phyloP scores from a whole-genome alignment of 2,888 invertebrate genomes.

The Psococerastis gibbosa region DNA sequence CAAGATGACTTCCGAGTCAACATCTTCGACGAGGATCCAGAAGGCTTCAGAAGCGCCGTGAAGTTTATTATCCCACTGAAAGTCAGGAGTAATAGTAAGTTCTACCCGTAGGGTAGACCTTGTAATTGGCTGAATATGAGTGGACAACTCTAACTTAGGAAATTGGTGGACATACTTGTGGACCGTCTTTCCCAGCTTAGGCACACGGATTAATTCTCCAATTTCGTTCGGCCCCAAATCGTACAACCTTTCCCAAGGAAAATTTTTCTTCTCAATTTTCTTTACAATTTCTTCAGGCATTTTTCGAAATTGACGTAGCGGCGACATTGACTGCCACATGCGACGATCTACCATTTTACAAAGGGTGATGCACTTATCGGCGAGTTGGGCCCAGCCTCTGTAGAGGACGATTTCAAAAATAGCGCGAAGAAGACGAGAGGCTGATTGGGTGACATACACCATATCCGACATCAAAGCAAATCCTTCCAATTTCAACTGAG shows the following conservation, averaged over 20 bases:
- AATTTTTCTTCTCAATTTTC: slow-evolving; percentile 94
- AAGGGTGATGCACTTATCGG: slow-evolving; percentile 84
- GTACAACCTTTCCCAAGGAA: slow-evolving; percentile 80
- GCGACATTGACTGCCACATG: slow-evolving; percentile 99
- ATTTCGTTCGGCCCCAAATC: slow-evolving; percentile 95
- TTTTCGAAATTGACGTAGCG: slow-evolving; percentile 88
- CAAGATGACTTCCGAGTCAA: slow-evolving; percentile 73
- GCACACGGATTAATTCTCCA: slow-evolving; percentile 79
- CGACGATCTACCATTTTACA: slow-evolving; percentile 98
- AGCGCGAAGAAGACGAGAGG: slow-evolving; percentile 82
- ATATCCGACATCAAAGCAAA: slow-evolving; percentile 98
- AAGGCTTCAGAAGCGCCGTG: slow-evolving; percentile 60
- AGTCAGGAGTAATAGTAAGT: slow-evolving; percentile 93
- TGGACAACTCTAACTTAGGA: slow-evolving; percentile 87
- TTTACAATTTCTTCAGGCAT: slow-evolving; percentile 94
- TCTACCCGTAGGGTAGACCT: slow-evolving; percentile 80
- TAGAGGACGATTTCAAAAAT: slow-evolving; percentile 82
- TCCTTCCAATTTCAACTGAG: slow-evolving; percentile 92
- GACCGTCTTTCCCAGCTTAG: slow-evolving; percentile 85
- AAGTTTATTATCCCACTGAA: slow-evolving; percentile 96
- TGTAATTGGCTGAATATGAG: slow-evolving; percentile 96
- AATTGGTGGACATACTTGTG: slow-evolving; percentile 94
- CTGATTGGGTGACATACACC: slow-evolving; percentile 98
- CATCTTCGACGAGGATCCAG: slow-evolving; percentile 76
- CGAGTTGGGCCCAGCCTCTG: slow-evolving; percentile 91